Conservation (phyloP, 1,140 invertebrate species). For the Drosophila pachea region DNA sequence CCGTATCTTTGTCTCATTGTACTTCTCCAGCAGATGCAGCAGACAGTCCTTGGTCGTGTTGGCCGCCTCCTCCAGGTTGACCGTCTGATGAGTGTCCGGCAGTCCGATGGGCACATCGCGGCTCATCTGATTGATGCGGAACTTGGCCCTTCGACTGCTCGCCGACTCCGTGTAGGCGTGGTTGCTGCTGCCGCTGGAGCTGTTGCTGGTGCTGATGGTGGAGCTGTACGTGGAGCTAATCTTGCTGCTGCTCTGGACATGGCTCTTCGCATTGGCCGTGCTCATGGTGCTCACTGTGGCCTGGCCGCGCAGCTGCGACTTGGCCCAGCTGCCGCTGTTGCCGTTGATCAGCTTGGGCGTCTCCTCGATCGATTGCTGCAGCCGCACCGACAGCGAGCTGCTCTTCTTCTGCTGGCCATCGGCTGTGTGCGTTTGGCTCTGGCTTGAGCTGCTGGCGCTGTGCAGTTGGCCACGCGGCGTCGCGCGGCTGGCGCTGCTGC, state of each 20-base stretch:
- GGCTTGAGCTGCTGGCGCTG: slow-evolving; percentile 22
- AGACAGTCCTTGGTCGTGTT: slow-evolving; percentile 86
- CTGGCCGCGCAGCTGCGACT: slow-evolving; percentile 42
- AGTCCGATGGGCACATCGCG: slow-evolving; percentile 83
- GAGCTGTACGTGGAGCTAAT: no score
- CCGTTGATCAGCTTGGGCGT: slow-evolving; percentile 71
- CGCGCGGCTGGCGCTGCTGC: slow-evolving; percentile 33
- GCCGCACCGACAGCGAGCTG: slow-evolving; percentile 62
- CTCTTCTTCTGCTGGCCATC: slow-evolving; percentile 55
- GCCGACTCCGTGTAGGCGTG: slow-evolving; percentile 55
- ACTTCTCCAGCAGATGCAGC: slow-evolving; percentile 85
- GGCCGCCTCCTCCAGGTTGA: slow-evolving; percentile 81
- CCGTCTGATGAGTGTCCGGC: slow-evolving; percentile 81
- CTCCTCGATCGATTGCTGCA: slow-evolving; percentile 77
- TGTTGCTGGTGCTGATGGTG: no score
- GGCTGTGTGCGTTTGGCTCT: slow-evolving; percentile 37
- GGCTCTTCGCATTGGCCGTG: slow-evolving; percentile 46
- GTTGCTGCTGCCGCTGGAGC: no score
- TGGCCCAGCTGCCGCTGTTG: slow-evolving; percentile 14
- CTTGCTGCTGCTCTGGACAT: no score
- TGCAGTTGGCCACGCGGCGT: slow-evolving; percentile 32
- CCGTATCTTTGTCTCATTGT: slow-evolving; percentile 81
- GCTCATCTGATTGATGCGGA: slow-evolving; percentile 81
- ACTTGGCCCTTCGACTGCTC: slow-evolving; percentile 80
- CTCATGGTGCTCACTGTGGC: slow-evolving; percentile 51